A percentile compares a stretch with the other conserved stretches of the same genome.
Conservation (phyloP, 2,888 invertebrate species). For the Apodemia duryi region DNA sequence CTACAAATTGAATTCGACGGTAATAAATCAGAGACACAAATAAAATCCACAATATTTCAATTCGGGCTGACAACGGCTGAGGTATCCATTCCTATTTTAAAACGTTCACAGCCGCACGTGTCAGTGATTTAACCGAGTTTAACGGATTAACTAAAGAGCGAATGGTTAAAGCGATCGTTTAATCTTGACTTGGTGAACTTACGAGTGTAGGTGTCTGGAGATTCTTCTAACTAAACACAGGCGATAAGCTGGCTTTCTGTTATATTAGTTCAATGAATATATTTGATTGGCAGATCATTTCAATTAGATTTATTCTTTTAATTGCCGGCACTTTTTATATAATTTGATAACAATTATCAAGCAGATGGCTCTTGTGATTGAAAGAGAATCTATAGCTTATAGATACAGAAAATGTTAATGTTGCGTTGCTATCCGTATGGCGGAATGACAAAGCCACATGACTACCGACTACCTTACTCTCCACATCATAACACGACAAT, state of each 20-base stretch:
- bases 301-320: too few relatives aligned
- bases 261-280: not conserved
- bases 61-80: not conserved
- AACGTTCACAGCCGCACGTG: constrained; percentile 10
- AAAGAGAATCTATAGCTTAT: too few relatives aligned
- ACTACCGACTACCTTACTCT: too few relatives aligned
- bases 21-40: constrained; percentile 2
- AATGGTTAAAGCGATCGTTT: not conserved
- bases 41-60: constrained; percentile 10
- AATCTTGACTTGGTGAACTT: not conserved
- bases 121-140: constrained; percentile 2
- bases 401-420: too few relatives aligned
- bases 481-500: too few relatives aligned
- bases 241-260: not conserved
- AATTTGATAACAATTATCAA: too few relatives aligned
- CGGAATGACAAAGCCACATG: too few relatives aligned
- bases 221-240: not conserved
- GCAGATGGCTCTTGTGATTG: too few relatives aligned
- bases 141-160: not conserved
- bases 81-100: constrained; percentile 3
- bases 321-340: too few relatives aligned
- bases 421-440: too few relatives aligned
- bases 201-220: not conserved
- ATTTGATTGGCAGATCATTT: too few relatives aligned
- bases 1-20: constrained; percentile 5